phyloP scores from a whole-genome alignment of 1,140 invertebrate species.

The Nasonia longicornis region DNA sequence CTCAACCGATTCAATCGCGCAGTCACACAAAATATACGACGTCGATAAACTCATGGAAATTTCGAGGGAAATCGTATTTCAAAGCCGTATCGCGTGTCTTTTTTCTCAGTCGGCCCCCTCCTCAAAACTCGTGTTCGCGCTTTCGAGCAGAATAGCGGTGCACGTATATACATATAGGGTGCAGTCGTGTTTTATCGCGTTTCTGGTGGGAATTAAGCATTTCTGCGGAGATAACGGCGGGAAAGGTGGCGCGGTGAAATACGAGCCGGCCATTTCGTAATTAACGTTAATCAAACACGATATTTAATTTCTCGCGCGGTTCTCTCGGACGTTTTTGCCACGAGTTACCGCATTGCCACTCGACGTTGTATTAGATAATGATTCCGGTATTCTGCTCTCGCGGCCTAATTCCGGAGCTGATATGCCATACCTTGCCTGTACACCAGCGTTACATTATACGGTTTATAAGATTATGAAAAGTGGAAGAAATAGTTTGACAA shows the following conservation, averaged over 20 bases:
- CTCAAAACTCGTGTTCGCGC: not conserved
- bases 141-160: not conserved
- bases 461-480: no score
- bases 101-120: not conserved
- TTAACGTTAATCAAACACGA: not conserved
- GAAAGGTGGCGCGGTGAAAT: not conserved
- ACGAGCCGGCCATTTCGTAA: not conserved
- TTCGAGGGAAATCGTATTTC: slow-evolving; percentile 1
- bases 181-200: not conserved
- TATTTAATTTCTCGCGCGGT: not conserved
- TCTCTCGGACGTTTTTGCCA: no score
- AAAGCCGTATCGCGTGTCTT: not conserved
- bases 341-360: not conserved
- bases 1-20: not conserved
- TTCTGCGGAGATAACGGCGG: not conserved
- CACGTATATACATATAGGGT: no score
- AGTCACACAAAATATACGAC: not conserved
- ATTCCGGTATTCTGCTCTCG: no score
- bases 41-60: not conserved
- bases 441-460: no score
- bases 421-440: no score
- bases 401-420: no score
- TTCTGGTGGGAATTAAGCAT: not conserved
- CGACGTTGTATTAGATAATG: not conserved
- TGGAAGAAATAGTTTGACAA: no score